These are phyloP conservation scores for Saccopteryx bilineata DNA, from an alignment of 2,113 vertebrate species.

Conservation along the genomic window DNA sequence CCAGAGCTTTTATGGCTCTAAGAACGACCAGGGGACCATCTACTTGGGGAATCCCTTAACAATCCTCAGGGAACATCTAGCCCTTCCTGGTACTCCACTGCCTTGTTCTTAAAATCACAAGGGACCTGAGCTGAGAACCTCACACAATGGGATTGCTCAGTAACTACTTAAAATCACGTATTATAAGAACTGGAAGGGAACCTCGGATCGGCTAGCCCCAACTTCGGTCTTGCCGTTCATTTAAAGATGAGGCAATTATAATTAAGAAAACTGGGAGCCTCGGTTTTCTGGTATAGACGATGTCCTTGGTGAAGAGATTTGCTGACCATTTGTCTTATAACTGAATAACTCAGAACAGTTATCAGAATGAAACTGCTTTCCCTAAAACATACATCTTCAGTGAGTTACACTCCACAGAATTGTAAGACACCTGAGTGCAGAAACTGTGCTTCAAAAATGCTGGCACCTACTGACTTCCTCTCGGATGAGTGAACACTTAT, in stretches of 20 bases:
- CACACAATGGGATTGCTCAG: neutral
- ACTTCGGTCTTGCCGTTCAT: neutral
- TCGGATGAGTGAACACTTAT: neutral
- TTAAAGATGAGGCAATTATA: neutral
- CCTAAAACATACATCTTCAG: neutral
- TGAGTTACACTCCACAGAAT: neutral
- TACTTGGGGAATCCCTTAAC: neutral
- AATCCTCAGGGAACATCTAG: neutral
- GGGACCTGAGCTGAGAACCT: neutral
- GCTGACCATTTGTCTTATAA: neutral
- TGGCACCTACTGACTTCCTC: neutral
- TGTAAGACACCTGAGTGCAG: neutral
- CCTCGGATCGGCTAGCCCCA: neutral
- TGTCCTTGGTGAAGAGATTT: neutral
- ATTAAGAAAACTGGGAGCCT: neutral
- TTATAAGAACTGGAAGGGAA: neutral
- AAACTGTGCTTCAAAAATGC: neutral
- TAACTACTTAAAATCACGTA: neutral
- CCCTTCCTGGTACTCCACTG: neutral
- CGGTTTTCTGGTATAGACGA: rapidly evolving
- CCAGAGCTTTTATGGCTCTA: neutral
- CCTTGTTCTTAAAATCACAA: neutral
- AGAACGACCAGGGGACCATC: neutral
- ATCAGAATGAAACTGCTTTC: neutral
- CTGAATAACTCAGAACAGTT: neutral